phyloP scores from a whole-genome alignment of 2,888 invertebrate species.

The Escarpia spicata region DNA sequence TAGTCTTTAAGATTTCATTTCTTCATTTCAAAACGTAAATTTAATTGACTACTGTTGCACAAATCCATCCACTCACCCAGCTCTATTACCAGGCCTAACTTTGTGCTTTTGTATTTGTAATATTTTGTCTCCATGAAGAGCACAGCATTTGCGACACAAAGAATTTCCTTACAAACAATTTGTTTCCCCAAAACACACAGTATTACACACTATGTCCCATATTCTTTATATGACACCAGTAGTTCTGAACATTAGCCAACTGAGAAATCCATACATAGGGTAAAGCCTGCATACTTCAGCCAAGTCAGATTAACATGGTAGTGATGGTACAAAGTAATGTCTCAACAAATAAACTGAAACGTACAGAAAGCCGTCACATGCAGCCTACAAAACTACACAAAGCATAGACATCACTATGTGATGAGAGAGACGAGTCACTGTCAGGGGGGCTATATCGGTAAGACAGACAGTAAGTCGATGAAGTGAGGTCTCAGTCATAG shows the following conservation, averaged over 20 bases:
- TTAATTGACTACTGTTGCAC: not conserved
- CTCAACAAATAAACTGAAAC: conserved; percentile 13
- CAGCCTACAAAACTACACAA: conserved; percentile 18
- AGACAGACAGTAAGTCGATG: not conserved
- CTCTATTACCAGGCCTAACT: not conserved
- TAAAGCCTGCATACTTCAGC: conserved; percentile 3
- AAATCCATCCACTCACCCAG: not conserved
- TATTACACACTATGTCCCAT: conserved; percentile 17
- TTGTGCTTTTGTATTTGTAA: not conserved
- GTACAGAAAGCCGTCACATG: not conserved
- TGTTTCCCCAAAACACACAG: not conserved
- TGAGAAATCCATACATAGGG: not conserved
- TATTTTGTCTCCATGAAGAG: conserved; percentile 7
- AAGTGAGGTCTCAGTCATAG: not conserved
- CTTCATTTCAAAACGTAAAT: conserved; percentile 7
- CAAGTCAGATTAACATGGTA: not conserved
- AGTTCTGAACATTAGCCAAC: not conserved
- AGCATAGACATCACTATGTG: conserved; percentile 4
- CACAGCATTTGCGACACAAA: not conserved
- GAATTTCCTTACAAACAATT: not conserved
- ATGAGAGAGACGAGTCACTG: conserved; percentile 13
- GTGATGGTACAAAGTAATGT: not conserved
- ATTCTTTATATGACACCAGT: not conserved
- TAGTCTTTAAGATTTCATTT: not conserved
- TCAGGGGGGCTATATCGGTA: not conserved